Evolutionary conservation across 2,797 vertebrate genomes (phyloP), one percentile per base, ranked within the genome.

Genomic region (Erithacus rubecula): DNA sequence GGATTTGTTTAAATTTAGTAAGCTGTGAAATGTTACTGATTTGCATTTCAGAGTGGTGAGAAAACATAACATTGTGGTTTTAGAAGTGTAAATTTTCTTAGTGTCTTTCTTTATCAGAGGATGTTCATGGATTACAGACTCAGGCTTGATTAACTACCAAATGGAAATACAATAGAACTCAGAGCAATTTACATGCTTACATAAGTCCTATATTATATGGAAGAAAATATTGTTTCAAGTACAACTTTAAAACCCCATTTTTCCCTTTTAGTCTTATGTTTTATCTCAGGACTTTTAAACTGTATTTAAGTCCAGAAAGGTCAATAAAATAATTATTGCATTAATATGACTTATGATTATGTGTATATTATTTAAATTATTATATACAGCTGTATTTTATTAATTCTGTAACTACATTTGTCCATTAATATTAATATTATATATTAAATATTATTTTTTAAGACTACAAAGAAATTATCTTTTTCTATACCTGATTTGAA

Each of bases 81-180:
- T 49, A 93, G 89, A 93, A 87, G 68, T 89, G 87, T 37, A 92
- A 87, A 94, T 94, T 93, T 79, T 44, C 44, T 82, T 51, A 59
- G 10, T 37, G 58, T 24, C 26, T 83, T 32, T 81, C 43, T 64
- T 85, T 89, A 75, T 46, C 64, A 55, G 30, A 24, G 23, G 30
- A 65, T 88, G 21, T 71, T 88, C 58, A 62, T 81, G 85, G 36
- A 83, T 91, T 91, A 75, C 15, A 78, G 39, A 52, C 39, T 84
- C 26, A 56, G 37, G 65, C 47, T 37, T 70, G 21, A 76, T 89
- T 90, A 60, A 52, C 17, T 5, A 41, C n/a, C 27, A 55, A 78
- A 46, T 32, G 81, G 70, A 79, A 93, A 53, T 72, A 67, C 10
- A 11, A 37, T 9, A 46, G 8, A 85, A 43, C 7, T 27, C 19